Percentiles rank a stretch among this genome's conserved stretches.
These are phyloP conservation scores for Leptura quadrifasciata DNA, from an alignment of 2,888 invertebrate species.

Conservation along the genomic window DNA sequence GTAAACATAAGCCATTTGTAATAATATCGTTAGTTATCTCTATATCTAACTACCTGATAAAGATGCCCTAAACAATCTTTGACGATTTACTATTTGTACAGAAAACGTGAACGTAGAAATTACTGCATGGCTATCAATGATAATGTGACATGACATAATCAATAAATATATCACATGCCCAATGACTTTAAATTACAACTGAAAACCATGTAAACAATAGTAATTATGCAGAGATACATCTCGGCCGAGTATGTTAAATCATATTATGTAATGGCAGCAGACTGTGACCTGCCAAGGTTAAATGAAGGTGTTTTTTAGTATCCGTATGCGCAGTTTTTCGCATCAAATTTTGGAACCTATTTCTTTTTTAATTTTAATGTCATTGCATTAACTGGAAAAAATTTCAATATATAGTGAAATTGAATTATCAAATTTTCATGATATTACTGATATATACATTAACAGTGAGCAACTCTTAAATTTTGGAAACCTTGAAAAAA, in stretches of 20 bases:
- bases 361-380: too few species aligned
- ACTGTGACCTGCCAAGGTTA: slow-evolving; percentile 38
- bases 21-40: background rate
- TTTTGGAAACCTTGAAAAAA: too few species aligned
- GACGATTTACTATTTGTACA: background rate
- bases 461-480: too few species aligned
- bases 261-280: slow-evolving; percentile 28
- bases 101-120: background rate
- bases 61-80: background rate
- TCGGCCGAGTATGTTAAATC: slow-evolving; percentile 16
- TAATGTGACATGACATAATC: background rate
- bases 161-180: background rate
- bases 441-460: too few species aligned
- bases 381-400: too few species aligned
- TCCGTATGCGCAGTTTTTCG: slow-evolving; percentile 25
- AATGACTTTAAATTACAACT: slow-evolving; percentile 6
- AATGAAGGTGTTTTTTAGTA: slow-evolving; percentile 22
- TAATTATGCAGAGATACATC: slow-evolving; percentile 30
- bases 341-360: too few species aligned
- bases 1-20: background rate
- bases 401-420: too few species aligned
- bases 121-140: background rate
- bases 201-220: slow-evolving; percentile 16
- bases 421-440: too few species aligned
- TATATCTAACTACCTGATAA: background rate